Evolutionary conservation across 2,888 invertebrate genomes (phyloP).

Genomic region (Tenthredo amoena): DNA sequence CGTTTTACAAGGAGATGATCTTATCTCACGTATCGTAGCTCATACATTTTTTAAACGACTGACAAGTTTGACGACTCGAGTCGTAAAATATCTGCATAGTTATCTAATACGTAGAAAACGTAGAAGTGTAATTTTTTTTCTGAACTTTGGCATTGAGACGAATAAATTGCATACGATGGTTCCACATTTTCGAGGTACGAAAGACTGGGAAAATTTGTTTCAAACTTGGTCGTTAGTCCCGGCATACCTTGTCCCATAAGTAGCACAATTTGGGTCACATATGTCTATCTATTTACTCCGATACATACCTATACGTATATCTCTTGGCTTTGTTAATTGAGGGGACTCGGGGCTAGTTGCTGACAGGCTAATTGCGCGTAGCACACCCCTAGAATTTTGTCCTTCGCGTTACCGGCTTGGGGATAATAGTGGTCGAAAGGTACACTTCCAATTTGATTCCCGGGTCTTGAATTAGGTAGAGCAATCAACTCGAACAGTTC

Average conservation of each 20-base stretch:
- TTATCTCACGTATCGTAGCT: background rate
- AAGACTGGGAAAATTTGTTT: background rate
- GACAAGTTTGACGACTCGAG: background rate
- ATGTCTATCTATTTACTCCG: background rate
- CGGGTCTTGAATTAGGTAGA: constrained; percentile 31
- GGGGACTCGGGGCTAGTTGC: background rate
- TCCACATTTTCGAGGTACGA: background rate
- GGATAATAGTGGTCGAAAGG: constrained; percentile 11
- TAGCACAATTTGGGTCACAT: background rate
- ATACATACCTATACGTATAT: background rate
- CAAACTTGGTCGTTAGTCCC: background rate
- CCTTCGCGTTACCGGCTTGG: background rate
- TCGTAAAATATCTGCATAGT: background rate
- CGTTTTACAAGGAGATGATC: background rate
- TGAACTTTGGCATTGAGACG: background rate
- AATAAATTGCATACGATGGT: background rate
- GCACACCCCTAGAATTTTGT: background rate
- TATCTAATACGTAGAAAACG: background rate
- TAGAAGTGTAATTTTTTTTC: background rate
- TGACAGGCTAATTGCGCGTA: constrained; percentile 8
- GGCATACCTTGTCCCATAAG: background rate
- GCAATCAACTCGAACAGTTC: constrained; percentile 15
- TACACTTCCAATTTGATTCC: constrained; percentile 20
- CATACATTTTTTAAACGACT: background rate
- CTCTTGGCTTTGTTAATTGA: background rate